Base-by-base conservation (phyloP, 2,113 vertebrate species). In the Corythornis vintsioides region DNA sequence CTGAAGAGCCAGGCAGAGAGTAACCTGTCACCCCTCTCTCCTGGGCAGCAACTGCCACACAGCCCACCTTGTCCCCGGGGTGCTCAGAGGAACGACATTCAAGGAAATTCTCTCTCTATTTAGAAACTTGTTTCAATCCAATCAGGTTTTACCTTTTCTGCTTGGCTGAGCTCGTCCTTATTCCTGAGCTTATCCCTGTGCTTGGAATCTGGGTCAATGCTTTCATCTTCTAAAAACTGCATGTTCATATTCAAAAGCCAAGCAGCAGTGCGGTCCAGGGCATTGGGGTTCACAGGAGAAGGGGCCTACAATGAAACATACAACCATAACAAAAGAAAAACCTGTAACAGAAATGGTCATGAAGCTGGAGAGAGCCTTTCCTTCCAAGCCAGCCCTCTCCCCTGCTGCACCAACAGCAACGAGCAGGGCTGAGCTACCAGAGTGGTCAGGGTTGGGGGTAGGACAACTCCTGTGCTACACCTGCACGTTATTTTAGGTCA, bases 241-340 rank as follows among this genome's bases (percentile, higher is more conserved):
- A 99, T 98, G 97, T 99, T 99, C 99, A 99, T 99, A 98, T 99
- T 99, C 98, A 99, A 98, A 93, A 99, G 98, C 99, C 99, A 99
- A 97, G 99, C 99, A 83, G 99, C 99, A 77, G 99, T 99, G 98
- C 99, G 99, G 98, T 99, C 99, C 99, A 99, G 96, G 96, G 99
- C 99, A 98, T 98, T 99, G 98, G 99, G 99, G 97, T 99, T 99
- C 98, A 99, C 99, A 83, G 99, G 99, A 97, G 99, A 99, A 97
- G 99, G 99, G 98, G 99, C 99, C 99, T 99, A 98, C 97, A 98
- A 98, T 93, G 97, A 98, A 98, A 98, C 98, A 98, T 97, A 98
- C 94, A 97, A 96, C 95, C 97, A 91, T 93, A 93, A 96, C 95
- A 94, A 93, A 91, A 95, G 95, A 89, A 95, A 94, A 95, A 86